Evolutionary conservation across 2,888 invertebrate species (phyloP).

Genomic region (Helicoverpa assulta): DNA sequence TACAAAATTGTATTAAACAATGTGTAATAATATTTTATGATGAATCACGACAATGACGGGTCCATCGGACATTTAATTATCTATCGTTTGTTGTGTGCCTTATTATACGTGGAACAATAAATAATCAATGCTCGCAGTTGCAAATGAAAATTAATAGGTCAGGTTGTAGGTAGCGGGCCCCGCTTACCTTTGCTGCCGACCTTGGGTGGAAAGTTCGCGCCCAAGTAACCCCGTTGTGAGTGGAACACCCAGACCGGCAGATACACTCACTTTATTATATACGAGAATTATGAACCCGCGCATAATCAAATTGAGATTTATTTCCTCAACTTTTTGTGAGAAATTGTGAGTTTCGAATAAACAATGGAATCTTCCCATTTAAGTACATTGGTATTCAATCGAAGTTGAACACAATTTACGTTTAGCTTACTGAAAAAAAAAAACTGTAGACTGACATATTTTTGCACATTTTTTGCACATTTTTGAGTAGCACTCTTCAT

Average conservation of each 20-base stretch:
- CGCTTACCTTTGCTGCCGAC: constrained; percentile 54
- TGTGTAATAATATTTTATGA: constrained; percentile 66
- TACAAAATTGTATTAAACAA: constrained; percentile 71
- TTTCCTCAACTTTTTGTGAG: constrained; percentile 28
- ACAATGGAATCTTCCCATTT: constrained; percentile 16
- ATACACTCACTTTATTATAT: constrained; percentile 25
- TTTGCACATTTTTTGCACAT: too few species aligned
- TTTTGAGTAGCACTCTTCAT: too few species aligned
- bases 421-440: too few species aligned
- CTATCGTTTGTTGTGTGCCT: constrained; percentile 59
- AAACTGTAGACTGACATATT: too few species aligned
- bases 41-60: constrained; percentile 70
- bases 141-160: constrained; percentile 74
- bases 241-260: constrained; percentile 37
- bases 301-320: constrained; percentile 49
- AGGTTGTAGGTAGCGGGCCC: constrained; percentile 44
- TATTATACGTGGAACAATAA: constrained; percentile 69
- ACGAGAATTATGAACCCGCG: constrained; percentile 35
- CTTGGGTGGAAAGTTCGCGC: constrained; percentile 61
- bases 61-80: constrained; percentile 72
- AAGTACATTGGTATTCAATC: background rate
- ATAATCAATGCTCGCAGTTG: constrained; percentile 70
- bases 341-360: constrained; percentile 13
- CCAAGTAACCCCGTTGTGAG: constrained; percentile 51
- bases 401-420: background rate